Conservation (phyloP, 2,888 invertebrate species). For the Tanytarsus gracilentus region DNA sequence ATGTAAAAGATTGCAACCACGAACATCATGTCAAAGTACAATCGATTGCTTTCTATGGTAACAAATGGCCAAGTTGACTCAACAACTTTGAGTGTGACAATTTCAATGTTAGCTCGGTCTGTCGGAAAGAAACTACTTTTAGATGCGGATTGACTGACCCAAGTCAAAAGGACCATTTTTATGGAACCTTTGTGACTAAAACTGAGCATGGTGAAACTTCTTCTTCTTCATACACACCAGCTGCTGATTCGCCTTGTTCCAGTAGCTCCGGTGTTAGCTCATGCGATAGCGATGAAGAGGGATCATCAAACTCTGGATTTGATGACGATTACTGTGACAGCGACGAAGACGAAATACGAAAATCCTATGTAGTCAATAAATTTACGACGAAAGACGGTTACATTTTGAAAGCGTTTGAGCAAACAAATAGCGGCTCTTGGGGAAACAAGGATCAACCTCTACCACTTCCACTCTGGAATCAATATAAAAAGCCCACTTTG, state of each 20-base stretch:
- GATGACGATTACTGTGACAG: neutral
- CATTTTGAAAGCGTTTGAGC: constrained; percentile 42
- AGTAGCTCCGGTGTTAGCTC: constrained; percentile 31
- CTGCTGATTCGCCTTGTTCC: constrained; percentile 32
- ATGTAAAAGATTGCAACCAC: constrained; percentile 16
- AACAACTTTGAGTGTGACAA: constrained; percentile 50
- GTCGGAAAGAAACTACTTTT: constrained; percentile 24
- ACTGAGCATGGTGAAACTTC: constrained; percentile 19
- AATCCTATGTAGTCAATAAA: constrained; percentile 29
- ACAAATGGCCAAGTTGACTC: constrained; percentile 98
- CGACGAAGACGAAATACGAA: no score
- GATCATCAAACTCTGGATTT: no score
- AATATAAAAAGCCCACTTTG: constrained; percentile 44
- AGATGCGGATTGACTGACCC: constrained; percentile 34
- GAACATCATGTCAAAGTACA: constrained; percentile 53
- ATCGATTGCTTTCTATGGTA: constrained; percentile 82
- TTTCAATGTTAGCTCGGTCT: constrained; percentile 33
- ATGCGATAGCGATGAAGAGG: constrained; percentile 12
- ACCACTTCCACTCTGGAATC: constrained; percentile 67
- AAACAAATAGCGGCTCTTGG: constrained; percentile 44
- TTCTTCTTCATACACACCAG: no score
- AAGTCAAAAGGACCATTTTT: constrained; percentile 39
- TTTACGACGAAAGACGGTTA: constrained; percentile 36
- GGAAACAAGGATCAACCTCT: constrained; percentile 63
- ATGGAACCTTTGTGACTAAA: constrained; percentile 17